These are phyloP conservation scores for Noturus placidus DNA, from an alignment of 2,113 vertebrate genomes.

Conservation along the genomic window DNA sequence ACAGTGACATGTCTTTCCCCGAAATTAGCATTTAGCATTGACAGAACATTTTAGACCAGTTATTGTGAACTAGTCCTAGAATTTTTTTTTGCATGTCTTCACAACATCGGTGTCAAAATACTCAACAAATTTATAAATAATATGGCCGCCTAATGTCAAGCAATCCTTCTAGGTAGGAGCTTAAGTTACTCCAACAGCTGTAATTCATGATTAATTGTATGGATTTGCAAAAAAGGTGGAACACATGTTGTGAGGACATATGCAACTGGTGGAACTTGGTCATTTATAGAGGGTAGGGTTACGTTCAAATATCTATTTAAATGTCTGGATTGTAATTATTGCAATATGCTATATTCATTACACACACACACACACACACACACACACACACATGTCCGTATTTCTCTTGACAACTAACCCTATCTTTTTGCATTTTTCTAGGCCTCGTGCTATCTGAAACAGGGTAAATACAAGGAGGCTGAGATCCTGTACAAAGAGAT, in stretches of 20 bases:
- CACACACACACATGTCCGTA: neutral
- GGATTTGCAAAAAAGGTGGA: neutral
- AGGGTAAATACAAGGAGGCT: conserved; percentile 84
- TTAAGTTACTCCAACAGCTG: neutral
- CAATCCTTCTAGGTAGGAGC: neutral
- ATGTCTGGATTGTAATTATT: neutral
- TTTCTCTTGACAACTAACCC: neutral
- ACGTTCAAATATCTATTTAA: neutral
- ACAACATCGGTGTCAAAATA: neutral
- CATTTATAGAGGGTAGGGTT: neutral
- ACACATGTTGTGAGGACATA: neutral
- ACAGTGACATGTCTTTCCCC: neutral
- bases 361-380: no score
- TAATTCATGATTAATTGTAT: neutral
- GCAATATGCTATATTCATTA: neutral
- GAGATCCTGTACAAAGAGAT: conserved; percentile 86
- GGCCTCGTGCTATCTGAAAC: conserved; percentile 89
- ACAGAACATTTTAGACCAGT: neutral
- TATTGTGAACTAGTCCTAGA: neutral
- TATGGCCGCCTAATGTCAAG: neutral
- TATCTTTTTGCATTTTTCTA: conserved; percentile 46
- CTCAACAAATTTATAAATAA: neutral
- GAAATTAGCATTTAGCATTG: neutral
- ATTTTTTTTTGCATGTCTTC: neutral
- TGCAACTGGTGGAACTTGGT: neutral